Evolutionary conservation across 1,140 invertebrate species (phyloP), one percentile per base, ranked within the genome.

Genomic region (Bombus balteatus): DNA sequence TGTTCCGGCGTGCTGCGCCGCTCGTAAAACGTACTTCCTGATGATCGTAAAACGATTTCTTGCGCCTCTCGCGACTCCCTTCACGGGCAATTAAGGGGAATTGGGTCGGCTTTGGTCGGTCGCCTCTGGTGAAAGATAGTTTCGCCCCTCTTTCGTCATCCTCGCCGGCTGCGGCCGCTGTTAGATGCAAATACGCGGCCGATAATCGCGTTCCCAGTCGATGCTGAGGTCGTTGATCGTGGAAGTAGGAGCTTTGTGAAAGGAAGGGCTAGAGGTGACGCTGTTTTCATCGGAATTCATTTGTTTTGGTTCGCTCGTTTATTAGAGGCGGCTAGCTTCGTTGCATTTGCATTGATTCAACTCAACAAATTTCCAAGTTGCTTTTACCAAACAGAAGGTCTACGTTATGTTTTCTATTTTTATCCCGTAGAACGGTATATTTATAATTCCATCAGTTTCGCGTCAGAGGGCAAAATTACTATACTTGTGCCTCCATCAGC

Each of bases 21-120:
- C 71, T 43, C 39, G 71, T 53, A 74, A 74, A 77, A 41, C 57
- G 57, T 39, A 78, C 75, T 78, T 32, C 39, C 75, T 4, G 39
- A 53, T 13, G 43, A 75, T 75, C 43, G 73, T 53, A 78, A 78
- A 41, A 65, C 59, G 59, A 78, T 65, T 78, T 78, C 75, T 65
- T 41, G 57, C 75, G 75, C 37, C 73, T 75, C 43, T 34, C 73
- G 37, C 57, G 75, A 41, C 37, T 65, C 75, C 57, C 59, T 77
- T 39, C 57, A n/a, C 37, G 57, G 28, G 34, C 59, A 78, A 78
- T 78, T 62, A 75, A 47, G 41, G 43, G 15, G 39, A 78, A 78
- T 78, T 65, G 75, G 75, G 75, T 78, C 73, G 43, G 43, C 73
- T 75, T 75, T 78, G 59, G 34, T 78, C 75, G 59, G 15, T 75